Conservation (phyloP, 2,797 vertebrate genomes). For the Chlorospingus flavigularis region DNA sequence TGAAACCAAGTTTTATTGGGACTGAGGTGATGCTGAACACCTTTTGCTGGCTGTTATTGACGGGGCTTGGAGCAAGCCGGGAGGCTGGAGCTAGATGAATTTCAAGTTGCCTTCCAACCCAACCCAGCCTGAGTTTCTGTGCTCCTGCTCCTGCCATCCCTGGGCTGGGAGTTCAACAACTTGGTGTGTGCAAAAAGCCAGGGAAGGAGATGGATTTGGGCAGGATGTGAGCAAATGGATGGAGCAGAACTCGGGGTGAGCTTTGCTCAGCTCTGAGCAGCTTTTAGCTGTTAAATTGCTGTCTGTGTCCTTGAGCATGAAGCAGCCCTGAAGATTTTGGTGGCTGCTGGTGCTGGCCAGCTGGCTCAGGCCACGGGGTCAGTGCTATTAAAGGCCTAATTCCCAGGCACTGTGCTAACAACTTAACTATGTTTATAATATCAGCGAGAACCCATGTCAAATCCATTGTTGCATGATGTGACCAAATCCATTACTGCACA, state of each 20-base stretch:
- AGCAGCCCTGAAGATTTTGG: background rate
- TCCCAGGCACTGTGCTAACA: background rate
- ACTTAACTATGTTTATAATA: slow-evolving; percentile 51
- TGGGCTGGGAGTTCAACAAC: too few species aligned
- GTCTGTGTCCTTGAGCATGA: background rate
- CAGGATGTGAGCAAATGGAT: background rate
- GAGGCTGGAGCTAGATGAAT: background rate
- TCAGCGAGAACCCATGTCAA: slow-evolving; percentile 60
- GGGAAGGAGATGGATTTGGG: background rate
- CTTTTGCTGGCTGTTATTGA: background rate
- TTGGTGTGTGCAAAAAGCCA: background rate
- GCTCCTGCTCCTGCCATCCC: background rate
- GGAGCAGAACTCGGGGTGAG: rapidly evolving
- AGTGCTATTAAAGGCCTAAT: background rate
- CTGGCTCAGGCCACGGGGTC: background rate
- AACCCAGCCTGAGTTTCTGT: background rate
- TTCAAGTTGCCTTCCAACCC: background rate
- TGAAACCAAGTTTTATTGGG: background rate
- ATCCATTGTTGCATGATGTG: slow-evolving; percentile 56
- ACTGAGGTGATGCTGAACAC: background rate
- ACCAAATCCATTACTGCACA: slow-evolving; percentile 60
- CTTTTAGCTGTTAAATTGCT: background rate
- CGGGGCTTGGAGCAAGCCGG: rapidly evolving
- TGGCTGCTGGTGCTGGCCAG: background rate
- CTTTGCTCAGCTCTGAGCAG: rapidly evolving